Evolutionary conservation across 2,797 vertebrate species (phyloP).

Genomic region (Anguilla obscura): DNA sequence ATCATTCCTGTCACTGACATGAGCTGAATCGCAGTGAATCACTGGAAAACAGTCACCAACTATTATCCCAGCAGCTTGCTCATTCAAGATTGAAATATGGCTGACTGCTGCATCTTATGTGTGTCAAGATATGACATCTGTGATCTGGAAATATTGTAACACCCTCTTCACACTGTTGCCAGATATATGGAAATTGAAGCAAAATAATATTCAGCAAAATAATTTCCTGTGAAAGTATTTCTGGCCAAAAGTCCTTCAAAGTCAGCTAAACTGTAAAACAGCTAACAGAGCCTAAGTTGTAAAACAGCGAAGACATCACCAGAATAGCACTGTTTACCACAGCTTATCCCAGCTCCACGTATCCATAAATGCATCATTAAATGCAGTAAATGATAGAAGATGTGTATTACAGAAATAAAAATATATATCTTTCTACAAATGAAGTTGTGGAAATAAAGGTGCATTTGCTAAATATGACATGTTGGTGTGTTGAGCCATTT

Average conservation of each 20-base stretch:
- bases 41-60: not conserved
- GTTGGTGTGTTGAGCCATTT: not conserved
- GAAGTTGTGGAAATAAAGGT: not conserved
- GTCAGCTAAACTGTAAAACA: not conserved
- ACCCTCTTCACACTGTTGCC: not conserved
- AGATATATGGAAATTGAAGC: not conserved
- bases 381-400: not conserved
- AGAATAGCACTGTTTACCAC: not conserved
- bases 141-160: not conserved
- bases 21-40: not conserved
- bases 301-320: not conserved
- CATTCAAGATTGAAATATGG: not conserved
- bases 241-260: not conserved
- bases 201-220: not conserved
- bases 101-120: not conserved
- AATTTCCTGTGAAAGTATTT: constrained; percentile 23
- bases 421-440: not conserved
- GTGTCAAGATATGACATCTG: constrained; percentile 1
- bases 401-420: not conserved
- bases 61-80: not conserved
- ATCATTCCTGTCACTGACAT: not conserved
- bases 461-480: no score
- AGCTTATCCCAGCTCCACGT: not conserved
- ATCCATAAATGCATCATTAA: constrained; percentile 8
- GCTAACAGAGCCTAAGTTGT: not conserved